Evolutionary conservation across 1,140 invertebrate species (phyloP), one percentile per base, ranked within the genome.

Genomic region (Manduca sexta): DNA sequence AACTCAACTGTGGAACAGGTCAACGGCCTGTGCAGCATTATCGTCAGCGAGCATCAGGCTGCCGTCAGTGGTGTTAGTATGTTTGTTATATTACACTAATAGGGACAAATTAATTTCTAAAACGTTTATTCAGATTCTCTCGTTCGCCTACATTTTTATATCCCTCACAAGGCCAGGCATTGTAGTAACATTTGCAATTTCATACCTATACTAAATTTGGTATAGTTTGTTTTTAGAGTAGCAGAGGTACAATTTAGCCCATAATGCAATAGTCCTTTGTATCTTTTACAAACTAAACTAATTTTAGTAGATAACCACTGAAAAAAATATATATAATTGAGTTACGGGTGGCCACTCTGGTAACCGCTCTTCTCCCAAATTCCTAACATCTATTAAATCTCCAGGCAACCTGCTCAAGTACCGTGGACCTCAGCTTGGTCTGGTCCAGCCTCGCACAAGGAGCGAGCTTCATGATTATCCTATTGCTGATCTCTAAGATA

Each of bases 11-110:
- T 11, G 8, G 17, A 18, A 5, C 26, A 43, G 29, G 21, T 29
- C 0, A 39, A 37, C 0, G 49, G 54, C 0, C 33, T 56, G 7
- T 56, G 54, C 17, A 38, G 43, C 1, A 21, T 50, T 31, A 56
- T 56, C 11, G 30, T 42, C 40, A 33, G 21, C 8, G 39, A 18
- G 3, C 18, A 15, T 7, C 6, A 2, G 0, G 47, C 46, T 18
- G 2, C n/a, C 2, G 42, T 43, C 4, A 3, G 17, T 6, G 15
- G 40, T 15, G 52, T 55, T 42, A 50, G 47, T 44, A 29, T 15
- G 10, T 33, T 45, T n/a, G 11, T 13, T 31, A 26, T 8, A 5
- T 5, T 26, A 3, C 8, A 21, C 7, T 21, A 7, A 7, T 21
- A 7, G 3, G 2, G 21, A 2, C 21, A 21, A 2, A 21, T 21